Base-by-base conservation (phyloP, 1,140 invertebrate species). In the Drosophila funebris region DNA sequence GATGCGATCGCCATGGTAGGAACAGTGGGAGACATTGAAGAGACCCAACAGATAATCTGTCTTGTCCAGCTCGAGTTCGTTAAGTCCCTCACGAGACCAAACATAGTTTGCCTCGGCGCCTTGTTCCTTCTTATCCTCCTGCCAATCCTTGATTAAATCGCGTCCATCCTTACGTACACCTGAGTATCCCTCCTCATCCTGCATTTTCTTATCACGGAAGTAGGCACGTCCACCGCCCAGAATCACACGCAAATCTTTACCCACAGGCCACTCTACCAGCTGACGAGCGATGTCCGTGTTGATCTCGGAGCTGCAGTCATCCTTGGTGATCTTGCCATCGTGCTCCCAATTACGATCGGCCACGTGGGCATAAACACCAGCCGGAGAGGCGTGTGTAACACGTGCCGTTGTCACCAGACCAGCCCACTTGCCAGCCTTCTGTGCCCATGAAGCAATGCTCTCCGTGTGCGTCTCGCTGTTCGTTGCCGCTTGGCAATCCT, bases 321-420 rank as follows among this genome's bases (percentile, higher is more conserved):
- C 58, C 0, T 53, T 52, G 16, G 60, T 69, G 18, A 96, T 90
- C 50, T 95, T 93, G 2, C 91, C 85, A 78, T 97, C 96, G 61
- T 94, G 92, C 91, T 97, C 96, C 96, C 96, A 97, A 31, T 94
- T 92, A 27, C 96, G 92, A 50, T 96, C 93, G 0, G 96, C 93
- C 0, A 95, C 94, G 80, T 97, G 95, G 0, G 96, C 96, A 92
- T 97, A 98, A 4, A 96, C 92, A 0, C 96, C 96, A 0, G 95
- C 94, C 0, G 96, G 96, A 0, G 96, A 95, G 0, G 96, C 96
- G 89, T 97, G 96, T 0, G 96, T 97, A 5, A 97, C 94, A 16
- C 96, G 91, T 0, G 96, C 96, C 0, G 95, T 97, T 2, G 96
- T 97, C 1, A 97, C 96, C 6, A 97, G 76, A 8, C 95, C 96